Conservation (phyloP, 2,797 vertebrate genomes). For the Okamejei kenojei region DNA sequence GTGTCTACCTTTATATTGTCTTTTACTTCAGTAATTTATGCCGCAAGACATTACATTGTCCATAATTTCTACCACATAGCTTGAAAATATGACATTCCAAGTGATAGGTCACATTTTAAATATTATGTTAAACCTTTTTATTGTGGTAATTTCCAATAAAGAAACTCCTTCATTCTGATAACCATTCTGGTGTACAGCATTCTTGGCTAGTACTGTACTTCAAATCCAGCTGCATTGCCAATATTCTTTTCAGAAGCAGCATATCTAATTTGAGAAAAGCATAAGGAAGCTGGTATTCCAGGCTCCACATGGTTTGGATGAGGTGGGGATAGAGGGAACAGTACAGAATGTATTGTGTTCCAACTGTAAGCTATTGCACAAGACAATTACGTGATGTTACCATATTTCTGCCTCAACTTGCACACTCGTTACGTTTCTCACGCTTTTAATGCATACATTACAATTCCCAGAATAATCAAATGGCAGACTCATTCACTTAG, state of each 20-base stretch:
- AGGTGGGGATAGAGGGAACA: too few relatives aligned
- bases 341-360: too few relatives aligned
- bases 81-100: slow-evolving; percentile 2
- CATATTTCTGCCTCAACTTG: neutral
- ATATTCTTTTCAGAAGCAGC: too few relatives aligned
- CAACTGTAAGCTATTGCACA: neutral
- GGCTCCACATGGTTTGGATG: too few relatives aligned
- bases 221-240: too few relatives aligned
- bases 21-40: neutral
- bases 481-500: slow-evolving; percentile 12
- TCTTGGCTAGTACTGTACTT: neutral
- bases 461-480: slow-evolving; percentile 26
- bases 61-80: neutral
- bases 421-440: slow-evolving; percentile 30
- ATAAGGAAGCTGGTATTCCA: too few relatives aligned
- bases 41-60: neutral
- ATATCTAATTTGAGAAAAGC: too few relatives aligned
- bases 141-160: neutral
- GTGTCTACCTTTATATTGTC: too few relatives aligned
- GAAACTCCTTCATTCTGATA: neutral
- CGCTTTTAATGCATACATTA: slow-evolving; percentile 31
- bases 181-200: neutral
- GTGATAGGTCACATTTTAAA: neutral
- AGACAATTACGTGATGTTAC: neutral
- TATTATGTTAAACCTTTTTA: neutral